Evolutionary conservation across 1,140 invertebrate genomes (phyloP).

Genomic region (Drosophila dunni): DNA sequence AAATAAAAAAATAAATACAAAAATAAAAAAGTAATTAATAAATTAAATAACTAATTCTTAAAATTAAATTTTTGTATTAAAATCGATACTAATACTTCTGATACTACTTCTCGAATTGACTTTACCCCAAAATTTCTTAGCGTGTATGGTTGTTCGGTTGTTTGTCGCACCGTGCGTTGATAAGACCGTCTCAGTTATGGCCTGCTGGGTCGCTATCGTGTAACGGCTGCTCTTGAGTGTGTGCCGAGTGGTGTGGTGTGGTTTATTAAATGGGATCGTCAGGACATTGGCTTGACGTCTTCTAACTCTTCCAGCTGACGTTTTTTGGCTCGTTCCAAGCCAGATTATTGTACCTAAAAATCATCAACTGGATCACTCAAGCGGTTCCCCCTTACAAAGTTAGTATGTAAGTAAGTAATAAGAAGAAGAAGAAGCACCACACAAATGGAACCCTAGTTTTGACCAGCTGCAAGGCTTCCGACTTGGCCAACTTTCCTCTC

Average conservation of each 20-base stretch:
- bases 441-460: slow-evolving; percentile 27
- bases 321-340: slow-evolving; percentile 31
- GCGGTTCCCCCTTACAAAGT: slow-evolving; percentile 31
- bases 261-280: slow-evolving; percentile 41
- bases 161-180: slow-evolving; percentile 24
- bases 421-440: slow-evolving; percentile 25
- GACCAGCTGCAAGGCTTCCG: slow-evolving; percentile 38
- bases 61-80: too few relatives aligned
- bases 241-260: slow-evolving; percentile 4
- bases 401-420: neutral
- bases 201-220: slow-evolving; percentile 33
- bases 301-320: slow-evolving; percentile 68
- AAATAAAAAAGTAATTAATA: too few relatives aligned
- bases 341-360: slow-evolving; percentile 52
- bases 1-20: too few relatives aligned
- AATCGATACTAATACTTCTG: too few relatives aligned
- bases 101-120: too few relatives aligned
- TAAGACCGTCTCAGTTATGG: slow-evolving; percentile 42
- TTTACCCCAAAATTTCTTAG: too few relatives aligned
- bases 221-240: slow-evolving; percentile 47
- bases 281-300: slow-evolving; percentile 20
- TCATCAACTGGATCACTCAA: slow-evolving; percentile 72
- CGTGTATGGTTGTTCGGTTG: too few relatives aligned
- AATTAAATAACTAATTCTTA: too few relatives aligned
- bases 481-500: neutral